Evolutionary conservation across 2,797 vertebrate genomes (phyloP), one percentile per base, ranked within the genome.

Genomic region (Urosaurus nigricauda): DNA sequence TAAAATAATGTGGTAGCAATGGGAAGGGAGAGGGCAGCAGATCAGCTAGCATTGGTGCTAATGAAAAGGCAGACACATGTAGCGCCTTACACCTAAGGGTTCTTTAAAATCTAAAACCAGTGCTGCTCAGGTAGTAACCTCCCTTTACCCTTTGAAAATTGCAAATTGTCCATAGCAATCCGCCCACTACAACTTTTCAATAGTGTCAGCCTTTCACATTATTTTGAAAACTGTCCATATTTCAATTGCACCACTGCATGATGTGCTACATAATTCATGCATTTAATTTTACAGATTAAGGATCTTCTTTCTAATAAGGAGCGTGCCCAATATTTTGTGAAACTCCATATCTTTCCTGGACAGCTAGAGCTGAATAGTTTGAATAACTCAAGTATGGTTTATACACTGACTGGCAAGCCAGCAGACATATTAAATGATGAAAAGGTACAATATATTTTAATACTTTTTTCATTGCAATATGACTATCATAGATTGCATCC

Each of bases 291-390:
- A 79, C 90, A 99, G 98, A 77, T 98, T 86, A 97, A 94, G 77
- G 94, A 96, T n/a, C 95, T 99, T 90, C 93, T 97, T 35, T 93
- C 92, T 0, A 93, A 98, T 58, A 70, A 79, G 1, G 85, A 96
- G 63, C 98, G 95, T 86, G 96, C 97, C 4, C 96, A 94, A 24
- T 98, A 98, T 95, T 97, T 99, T 1, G 95, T 97, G 89, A 99
- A 98, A 87, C 97, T 99, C 81, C 98, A 99, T 92, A 93, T 98
- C 94, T 97, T 98, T 77, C 97, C 98, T 0, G 98, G 98, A 26
- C 97, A 97, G 74, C 92, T 98, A 94, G 94, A 95, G 24, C 94
- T 93, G 0, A 96, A 97, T 58, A 90, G 11, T 1, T 95, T 99
- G 95, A 98, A 97, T 87, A 96, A 86, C 53, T 97, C 90, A 0